Evolutionary conservation across 1,140 invertebrate genomes (phyloP), one percentile per base, ranked within the genome.

Genomic region (Atta cephalotes): DNA sequence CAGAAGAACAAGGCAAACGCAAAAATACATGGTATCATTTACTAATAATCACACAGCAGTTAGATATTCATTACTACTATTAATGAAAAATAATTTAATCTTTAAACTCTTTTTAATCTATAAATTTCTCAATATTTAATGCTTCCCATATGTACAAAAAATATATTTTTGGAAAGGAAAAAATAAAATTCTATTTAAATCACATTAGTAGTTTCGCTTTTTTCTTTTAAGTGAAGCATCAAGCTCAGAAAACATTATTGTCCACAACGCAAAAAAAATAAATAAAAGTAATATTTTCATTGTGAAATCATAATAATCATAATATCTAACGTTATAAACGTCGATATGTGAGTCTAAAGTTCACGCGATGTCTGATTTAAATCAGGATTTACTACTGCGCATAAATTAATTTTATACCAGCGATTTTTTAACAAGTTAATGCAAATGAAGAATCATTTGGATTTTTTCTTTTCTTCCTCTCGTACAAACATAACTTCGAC

Each of bases 361-460:
- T 6, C 35, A 12, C 10, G 9, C 14, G n/a, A 14, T 28, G 53
- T 71, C 49, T 53, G 74, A 89, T 80, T 80, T 85, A 77, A 85
- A 89, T 85, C 68, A 25, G 21, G 28, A 35, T 77, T 71, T 84
- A 87, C 79, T 77, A 72, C 62, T 85, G 28, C n/a, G 28, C 31
- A 58, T 63, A 85, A 31, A 70, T 25, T 77, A 28, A 5, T 35
- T 77, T 74, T 45, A 21, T 76, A 21, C 21, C 16, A 45, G 21
- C 9, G 12, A 53, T n/a, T 63, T 85, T 77, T 85, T 31, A 45
- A 31, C 4, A 45, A 31, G 31, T 31, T 31, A 31, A 31, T 31
- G 31, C 3, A 31, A 31, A 31, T 56, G 28, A 9, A n/a, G 16
- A 62, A 18, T 63, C 0, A 49, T 66, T 12, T 76, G 16, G 6